A percentile compares a stretch with the other conserved stretches of the same genome.
Evolutionary conservation across 2,888 invertebrate species (phyloP).

Genomic region (Amphiduros pacificus): DNA sequence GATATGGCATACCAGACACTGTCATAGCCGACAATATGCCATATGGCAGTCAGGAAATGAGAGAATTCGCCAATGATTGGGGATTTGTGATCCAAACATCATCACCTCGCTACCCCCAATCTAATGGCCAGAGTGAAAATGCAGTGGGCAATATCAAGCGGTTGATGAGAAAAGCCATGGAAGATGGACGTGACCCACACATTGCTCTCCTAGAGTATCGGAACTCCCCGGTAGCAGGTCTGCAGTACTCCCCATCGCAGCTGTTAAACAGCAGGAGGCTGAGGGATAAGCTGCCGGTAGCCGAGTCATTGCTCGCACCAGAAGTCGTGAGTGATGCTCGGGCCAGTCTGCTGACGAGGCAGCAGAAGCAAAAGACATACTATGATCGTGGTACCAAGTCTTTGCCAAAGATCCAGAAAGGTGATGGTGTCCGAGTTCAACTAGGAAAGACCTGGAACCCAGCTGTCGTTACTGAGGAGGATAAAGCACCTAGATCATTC

Average conservation of each 20-base stretch:
- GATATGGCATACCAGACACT: constrained; percentile 28
- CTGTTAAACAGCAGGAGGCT: constrained; percentile 28
- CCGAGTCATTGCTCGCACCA: neutral
- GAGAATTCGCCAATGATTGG: constrained; percentile 22
- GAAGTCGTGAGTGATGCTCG: neutral
- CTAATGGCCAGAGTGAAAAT: constrained; percentile 27
- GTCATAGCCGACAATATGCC: constrained; percentile 31
- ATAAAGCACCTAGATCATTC: neutral
- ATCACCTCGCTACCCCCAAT: constrained; percentile 21
- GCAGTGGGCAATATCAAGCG: constrained; percentile 23
- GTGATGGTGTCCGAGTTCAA: constrained; percentile 15
- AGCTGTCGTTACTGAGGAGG: constrained; percentile 1
- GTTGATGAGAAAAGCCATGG: constrained; percentile 24
- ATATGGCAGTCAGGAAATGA: constrained; percentile 19
- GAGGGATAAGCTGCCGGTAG: constrained; percentile 20
- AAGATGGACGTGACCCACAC: constrained; percentile 21
- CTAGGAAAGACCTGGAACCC: constrained; percentile 13
- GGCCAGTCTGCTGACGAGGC: neutral
- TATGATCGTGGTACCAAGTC: constrained; percentile 6
- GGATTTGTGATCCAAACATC: constrained; percentile 14
- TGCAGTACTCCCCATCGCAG: constrained; percentile 26
- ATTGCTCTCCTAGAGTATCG: constrained; percentile 29
- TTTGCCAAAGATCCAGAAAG: constrained; percentile 3
- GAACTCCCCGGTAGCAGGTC: constrained; percentile 28
- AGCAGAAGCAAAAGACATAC: constrained; percentile 3